Evolutionary conservation across 1,140 invertebrate genomes (phyloP).

Genomic region (Bombus vancouverensis): DNA sequence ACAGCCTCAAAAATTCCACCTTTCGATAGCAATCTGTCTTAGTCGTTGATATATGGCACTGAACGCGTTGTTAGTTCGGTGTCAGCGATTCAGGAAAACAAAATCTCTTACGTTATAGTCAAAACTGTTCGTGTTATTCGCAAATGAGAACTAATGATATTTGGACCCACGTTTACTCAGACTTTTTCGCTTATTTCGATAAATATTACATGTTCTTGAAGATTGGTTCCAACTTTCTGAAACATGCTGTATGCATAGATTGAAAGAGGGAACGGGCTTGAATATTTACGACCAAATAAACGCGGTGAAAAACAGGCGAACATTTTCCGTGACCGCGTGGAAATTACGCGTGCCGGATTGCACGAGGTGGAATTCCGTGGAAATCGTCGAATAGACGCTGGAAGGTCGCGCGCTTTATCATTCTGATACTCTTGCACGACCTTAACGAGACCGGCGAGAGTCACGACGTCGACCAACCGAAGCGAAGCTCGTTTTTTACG

Average conservation of each 20-base stretch:
- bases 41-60: too few species aligned
- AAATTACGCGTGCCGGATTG: neutral
- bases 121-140: too few species aligned
- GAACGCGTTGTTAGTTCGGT: neutral
- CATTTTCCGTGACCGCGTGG: neutral
- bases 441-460: constrained; percentile 53
- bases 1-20: neutral
- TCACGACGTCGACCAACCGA: constrained; percentile 23
- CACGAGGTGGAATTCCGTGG: constrained; percentile 15
- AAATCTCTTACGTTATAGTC: neutral
- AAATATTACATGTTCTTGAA: neutral
- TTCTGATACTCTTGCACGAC: constrained; percentile 34
- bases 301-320: constrained; percentile 8
- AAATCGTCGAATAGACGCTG: constrained; percentile 49
- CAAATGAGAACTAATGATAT: neutral
- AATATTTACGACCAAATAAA: constrained; percentile 23
- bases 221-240: neutral
- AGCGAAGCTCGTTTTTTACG: neutral
- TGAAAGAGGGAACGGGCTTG: neutral
- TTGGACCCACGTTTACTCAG: neutral
- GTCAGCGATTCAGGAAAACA: neutral
- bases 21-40: neutral
- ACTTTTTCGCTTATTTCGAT: neutral
- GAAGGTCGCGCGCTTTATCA: constrained; percentile 49
- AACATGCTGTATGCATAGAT: neutral